Conservation (phyloP, 64 coral and sea anemone species). For the Astreopora myriophthalma region DNA sequence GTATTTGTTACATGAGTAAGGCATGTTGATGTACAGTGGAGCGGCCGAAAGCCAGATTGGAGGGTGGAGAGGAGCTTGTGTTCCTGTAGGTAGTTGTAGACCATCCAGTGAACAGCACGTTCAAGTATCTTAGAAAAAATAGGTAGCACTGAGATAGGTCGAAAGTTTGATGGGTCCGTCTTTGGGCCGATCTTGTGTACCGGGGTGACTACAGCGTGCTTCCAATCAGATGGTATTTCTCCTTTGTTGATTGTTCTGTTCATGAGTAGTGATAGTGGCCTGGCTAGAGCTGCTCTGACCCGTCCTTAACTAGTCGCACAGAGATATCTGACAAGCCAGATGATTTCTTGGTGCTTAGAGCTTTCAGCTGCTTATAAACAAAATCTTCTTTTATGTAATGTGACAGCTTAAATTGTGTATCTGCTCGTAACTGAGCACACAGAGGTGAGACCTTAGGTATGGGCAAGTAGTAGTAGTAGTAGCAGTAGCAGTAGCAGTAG, state of each 20-base stretch:
- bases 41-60: constrained; percentile 49
- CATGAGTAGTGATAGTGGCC: not conserved
- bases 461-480: too few relatives aligned
- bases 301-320: too few relatives aligned
- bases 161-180: not conserved
- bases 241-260: constrained; percentile 20
- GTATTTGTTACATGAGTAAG: too few relatives aligned
- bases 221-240: constrained; percentile 14
- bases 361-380: too few relatives aligned
- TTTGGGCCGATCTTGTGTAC: not conserved
- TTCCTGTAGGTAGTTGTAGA: constrained; percentile 26
- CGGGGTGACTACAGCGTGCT: constrained; percentile 16
- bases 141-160: constrained; percentile 23
- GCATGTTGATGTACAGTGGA: constrained; percentile 58
- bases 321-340: too few relatives aligned
- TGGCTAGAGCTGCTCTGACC: too few relatives aligned
- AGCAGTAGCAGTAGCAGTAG: too few relatives aligned
- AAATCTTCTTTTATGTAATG: too few relatives aligned
- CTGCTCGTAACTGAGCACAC: too few relatives aligned
- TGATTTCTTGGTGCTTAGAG: too few relatives aligned
- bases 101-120: constrained; percentile 14
- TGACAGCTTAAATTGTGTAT: too few relatives aligned
- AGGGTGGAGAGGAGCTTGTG: not conserved
- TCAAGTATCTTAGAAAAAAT: constrained; percentile 34
- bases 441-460: too few relatives aligned